Base-by-base conservation (phyloP, 2,888 invertebrate genomes). In the Lampropteryx suffumata region DNA sequence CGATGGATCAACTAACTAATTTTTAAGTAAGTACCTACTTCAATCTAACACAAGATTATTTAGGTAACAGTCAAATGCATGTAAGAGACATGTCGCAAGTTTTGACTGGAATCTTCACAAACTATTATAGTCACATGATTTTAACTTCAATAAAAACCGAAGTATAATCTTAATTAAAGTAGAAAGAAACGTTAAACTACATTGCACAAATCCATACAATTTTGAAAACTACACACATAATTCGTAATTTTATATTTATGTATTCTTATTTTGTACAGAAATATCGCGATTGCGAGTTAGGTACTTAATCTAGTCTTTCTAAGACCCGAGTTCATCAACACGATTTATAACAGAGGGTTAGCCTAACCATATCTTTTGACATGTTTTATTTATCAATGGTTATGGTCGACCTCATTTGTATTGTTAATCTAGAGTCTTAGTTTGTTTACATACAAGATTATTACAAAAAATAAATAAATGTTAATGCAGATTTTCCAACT, bases 161-260 rank as follows among this genome's bases (percentile, higher is more conserved):
- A 17, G 11, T n/a, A 12, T 33, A n/a, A 36, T 36, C 26, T 12
- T 26, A 26, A 36, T 7, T 36, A 36, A 8, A 14, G 21, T 21
- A 5, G 29, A 41, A 33, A 57, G 17, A 17, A 17, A 17, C 17
- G 3, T 59, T 62, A 69, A 66, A 47, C 81, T 83, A 84, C 71
- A 85, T 85, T 84, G 84, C 85, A 85, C 84, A 79, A 76, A 71
- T 79, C 80, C 79, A 77, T 74, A 55, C 58, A 59, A 60, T 50
- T 57, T 55, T 49, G 43, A 49, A 24, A 55, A 51, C 32, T 59
- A 61, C 37, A 45, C 44, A 45, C 30, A 51, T 35, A 35, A 35
- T 35, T 21, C 17, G 33, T 39, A 5, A 24, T 24, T 24, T 7
- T 24, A 3, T 6, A 33, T 33, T 32, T 37, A 50, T 32, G 24